phyloP scores from a whole-genome alignment of 2,113 vertebrate genomes.

The Oceanodroma tethys region DNA sequence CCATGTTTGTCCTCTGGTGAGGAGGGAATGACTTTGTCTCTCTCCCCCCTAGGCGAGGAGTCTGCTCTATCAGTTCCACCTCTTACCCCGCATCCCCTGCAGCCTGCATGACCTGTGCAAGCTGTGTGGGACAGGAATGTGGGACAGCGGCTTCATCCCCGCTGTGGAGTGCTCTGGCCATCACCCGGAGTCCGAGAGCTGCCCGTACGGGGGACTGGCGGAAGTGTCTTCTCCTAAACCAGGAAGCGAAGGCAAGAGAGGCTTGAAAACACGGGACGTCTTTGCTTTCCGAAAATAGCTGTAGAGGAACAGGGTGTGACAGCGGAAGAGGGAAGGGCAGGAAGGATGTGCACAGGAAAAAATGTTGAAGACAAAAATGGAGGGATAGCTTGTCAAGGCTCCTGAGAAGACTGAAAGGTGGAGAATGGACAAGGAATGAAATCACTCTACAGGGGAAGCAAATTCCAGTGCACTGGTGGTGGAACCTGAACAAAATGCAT shows the following conservation, averaged over 20 bases:
- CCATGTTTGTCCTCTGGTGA: rapidly evolving
- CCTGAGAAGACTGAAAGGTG: not conserved
- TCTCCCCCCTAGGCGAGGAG: conserved; percentile 84
- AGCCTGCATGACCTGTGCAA: conserved; percentile 93
- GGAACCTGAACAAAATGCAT: not conserved
- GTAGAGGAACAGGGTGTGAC: not conserved
- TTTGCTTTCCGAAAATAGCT: conserved; percentile 87
- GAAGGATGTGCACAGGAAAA: not conserved
- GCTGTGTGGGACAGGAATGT: conserved; percentile 93
- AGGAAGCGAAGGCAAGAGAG: conserved; percentile 73
- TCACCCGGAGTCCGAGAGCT: conserved; percentile 85
- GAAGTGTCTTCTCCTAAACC: conserved; percentile 71
- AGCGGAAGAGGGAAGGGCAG: not conserved
- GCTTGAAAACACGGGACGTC: conserved; percentile 82
- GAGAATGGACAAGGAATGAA: not conserved
- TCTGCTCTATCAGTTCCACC: conserved; percentile 94
- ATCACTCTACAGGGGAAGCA: not conserved
- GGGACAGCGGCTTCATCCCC: conserved; percentile 96
- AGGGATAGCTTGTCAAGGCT: not conserved
- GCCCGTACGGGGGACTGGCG: conserved; percentile 87
- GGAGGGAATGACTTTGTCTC: not conserved
- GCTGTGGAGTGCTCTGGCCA: conserved; percentile 92
- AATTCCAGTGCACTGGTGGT: not conserved
- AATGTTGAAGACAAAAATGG: not conserved
- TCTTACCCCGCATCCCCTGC: conserved; percentile 91